A percentile compares a stretch with the other conserved stretches of the same genome.
Conservation (phyloP, 2,113 vertebrate genomes). For the Atrichornis clamosus region DNA sequence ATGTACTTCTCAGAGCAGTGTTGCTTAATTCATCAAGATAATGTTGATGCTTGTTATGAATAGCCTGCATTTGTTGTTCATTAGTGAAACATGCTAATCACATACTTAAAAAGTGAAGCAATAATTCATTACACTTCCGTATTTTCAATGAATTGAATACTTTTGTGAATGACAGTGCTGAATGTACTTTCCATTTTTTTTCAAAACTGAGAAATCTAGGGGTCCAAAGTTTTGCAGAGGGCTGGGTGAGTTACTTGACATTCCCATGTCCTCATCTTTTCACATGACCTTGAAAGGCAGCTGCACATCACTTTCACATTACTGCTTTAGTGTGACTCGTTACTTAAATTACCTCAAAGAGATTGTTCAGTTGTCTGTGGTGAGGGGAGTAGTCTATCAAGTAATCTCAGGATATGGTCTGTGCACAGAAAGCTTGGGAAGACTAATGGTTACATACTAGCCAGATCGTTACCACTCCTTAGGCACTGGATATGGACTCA, state of each 20-base stretch:
- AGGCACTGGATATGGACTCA: not conserved
- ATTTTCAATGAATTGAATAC: not conserved
- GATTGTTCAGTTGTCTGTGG: not conserved
- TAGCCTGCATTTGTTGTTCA: not conserved
- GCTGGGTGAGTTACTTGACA: not conserved
- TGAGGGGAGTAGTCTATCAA: not conserved
- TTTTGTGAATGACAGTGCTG: not conserved
- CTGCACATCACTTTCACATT: not conserved
- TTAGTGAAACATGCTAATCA: not conserved
- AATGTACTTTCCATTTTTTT: not conserved
- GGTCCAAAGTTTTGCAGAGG: not conserved
- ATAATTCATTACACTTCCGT: not conserved
- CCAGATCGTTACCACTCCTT: not conserved
- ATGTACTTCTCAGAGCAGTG: not conserved
- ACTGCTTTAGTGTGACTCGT: not conserved
- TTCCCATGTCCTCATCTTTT: not conserved
- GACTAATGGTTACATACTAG: not conserved
- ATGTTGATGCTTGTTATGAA: not conserved
- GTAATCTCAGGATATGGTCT: not conserved
- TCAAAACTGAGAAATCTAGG: not conserved
- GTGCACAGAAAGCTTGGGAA: not conserved
- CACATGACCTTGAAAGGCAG: not conserved
- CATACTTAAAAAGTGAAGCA: not conserved
- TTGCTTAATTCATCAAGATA: not conserved
- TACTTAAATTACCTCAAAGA: not conserved